A percentile compares a stretch with the other conserved stretches of the same genome.
Conservation (phyloP, 2,113 vertebrate genomes). For the Globicephala melas region DNA sequence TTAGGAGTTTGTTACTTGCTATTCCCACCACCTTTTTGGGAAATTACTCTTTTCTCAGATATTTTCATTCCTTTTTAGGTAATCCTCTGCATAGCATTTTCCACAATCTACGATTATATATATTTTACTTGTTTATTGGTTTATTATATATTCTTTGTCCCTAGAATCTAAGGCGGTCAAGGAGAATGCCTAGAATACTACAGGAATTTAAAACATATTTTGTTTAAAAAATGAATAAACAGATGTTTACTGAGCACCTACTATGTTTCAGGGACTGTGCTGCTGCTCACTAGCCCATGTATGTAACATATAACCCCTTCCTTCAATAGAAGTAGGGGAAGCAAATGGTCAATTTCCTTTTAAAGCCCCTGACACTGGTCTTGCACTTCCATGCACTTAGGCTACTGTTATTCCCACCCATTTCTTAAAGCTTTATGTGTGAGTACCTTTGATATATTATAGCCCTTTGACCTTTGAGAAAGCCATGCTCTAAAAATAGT, state of each 20-base stretch:
- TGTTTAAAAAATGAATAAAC: not conserved
- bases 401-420: not conserved
- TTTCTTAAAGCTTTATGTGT: not conserved
- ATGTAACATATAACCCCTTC: not conserved
- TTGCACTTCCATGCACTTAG: not conserved
- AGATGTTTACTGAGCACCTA: not conserved
- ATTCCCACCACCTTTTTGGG: not conserved
- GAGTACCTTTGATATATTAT: not conserved
- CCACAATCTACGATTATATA: not conserved
- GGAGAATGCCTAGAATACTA: not conserved
- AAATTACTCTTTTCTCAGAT: not conserved
- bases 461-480: slow-evolving; percentile 51
- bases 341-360: not conserved
- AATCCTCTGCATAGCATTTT: not conserved
- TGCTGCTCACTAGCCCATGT: not conserved
- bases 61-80: not conserved
- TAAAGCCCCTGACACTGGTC: not conserved
- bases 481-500: slow-evolving; percentile 19
- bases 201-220: not conserved
- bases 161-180: not conserved
- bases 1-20: not conserved
- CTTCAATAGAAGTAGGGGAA: not conserved
- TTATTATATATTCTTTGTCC: not conserved
- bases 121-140: not conserved
- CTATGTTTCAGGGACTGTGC: not conserved